phyloP scores from a whole-genome alignment of 2,888 invertebrate genomes.

The Macrophya alboannulata region DNA sequence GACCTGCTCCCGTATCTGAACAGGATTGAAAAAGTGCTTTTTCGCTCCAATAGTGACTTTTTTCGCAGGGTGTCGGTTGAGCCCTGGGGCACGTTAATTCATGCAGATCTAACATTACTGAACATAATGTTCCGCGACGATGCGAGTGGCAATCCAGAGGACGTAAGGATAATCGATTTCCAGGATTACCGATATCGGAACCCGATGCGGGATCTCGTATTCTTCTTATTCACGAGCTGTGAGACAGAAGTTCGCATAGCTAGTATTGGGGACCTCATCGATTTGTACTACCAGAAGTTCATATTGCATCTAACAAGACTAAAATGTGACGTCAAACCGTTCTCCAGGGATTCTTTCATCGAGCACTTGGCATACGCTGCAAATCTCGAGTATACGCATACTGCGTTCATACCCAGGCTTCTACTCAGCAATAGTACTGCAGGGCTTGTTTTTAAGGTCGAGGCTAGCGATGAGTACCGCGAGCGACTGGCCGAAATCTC shows the following conservation, averaged over 20 bases:
- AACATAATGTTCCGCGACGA: conserved; percentile 83
- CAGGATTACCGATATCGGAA: conserved; percentile 82
- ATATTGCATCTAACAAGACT: conserved; percentile 61
- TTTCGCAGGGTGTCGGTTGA: conserved; percentile 68
- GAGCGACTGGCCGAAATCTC: conserved; percentile 17
- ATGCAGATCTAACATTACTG: conserved; percentile 84
- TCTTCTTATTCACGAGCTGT: conserved; percentile 83
- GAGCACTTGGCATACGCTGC: conserved; percentile 67
- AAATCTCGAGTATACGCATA: conserved; percentile 69
- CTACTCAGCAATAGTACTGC: conserved; percentile 64
- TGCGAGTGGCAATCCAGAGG: conserved; percentile 73
- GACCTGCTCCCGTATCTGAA: background rate
- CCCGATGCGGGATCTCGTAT: conserved; percentile 82
- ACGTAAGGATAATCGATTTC: conserved; percentile 83
- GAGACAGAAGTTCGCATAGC: conserved; percentile 78
- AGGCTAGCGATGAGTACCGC: conserved; percentile 52
- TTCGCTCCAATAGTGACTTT: conserved; percentile 57
- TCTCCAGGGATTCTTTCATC: conserved; percentile 67
- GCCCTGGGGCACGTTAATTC: conserved; percentile 82
- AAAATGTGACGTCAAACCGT: conserved; percentile 73
- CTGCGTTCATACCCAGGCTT: conserved; percentile 70
- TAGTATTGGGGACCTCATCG: conserved; percentile 81
- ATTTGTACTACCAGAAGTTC: conserved; percentile 80
- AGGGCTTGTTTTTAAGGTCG: conserved; percentile 65
- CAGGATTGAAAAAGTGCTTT: conserved; percentile 26